A percentile compares a stretch with the other conserved stretches of the same genome.
Evolutionary conservation across 2,888 invertebrate species (phyloP).

Genomic region (Clusia tigrina): DNA sequence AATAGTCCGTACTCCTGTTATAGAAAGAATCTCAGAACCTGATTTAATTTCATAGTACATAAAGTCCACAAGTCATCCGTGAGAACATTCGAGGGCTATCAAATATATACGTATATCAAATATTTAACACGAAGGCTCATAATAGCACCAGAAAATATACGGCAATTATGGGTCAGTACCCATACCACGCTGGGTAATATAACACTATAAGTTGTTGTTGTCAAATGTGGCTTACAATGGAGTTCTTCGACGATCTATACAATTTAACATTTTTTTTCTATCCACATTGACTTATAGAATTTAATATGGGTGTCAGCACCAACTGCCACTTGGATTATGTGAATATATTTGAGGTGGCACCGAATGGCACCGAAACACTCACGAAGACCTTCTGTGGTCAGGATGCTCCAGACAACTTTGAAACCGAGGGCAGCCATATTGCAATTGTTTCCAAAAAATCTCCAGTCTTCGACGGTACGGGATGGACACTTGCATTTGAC

Average conservation of each 20-base stretch:
- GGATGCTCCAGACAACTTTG: slow-evolving; percentile 58
- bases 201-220: not conserved
- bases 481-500: slow-evolving; percentile 66
- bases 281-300: slow-evolving; percentile 61
- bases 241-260: not conserved
- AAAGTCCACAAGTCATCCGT: no score
- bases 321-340: slow-evolving; percentile 73
- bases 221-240: not conserved
- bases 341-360: slow-evolving; percentile 68
- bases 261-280: not conserved
- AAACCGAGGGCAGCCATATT: slow-evolving; percentile 62
- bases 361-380: slow-evolving; percentile 47
- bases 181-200: not conserved
- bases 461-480: slow-evolving; percentile 75
- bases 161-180: not conserved
- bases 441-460: slow-evolving; percentile 68
- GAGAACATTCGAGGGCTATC: no score
- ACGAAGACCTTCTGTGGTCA: slow-evolving; percentile 63
- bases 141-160: no score
- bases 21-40: no score
- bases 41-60: no score
- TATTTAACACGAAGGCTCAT: no score
- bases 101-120: no score
- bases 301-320: slow-evolving; percentile 71
- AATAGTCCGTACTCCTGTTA: no score